A percentile compares a stretch with the other conserved stretches of the same genome.
Evolutionary conservation across 2,888 invertebrate species (phyloP).

Genomic region (Ormyrus labotus): DNA sequence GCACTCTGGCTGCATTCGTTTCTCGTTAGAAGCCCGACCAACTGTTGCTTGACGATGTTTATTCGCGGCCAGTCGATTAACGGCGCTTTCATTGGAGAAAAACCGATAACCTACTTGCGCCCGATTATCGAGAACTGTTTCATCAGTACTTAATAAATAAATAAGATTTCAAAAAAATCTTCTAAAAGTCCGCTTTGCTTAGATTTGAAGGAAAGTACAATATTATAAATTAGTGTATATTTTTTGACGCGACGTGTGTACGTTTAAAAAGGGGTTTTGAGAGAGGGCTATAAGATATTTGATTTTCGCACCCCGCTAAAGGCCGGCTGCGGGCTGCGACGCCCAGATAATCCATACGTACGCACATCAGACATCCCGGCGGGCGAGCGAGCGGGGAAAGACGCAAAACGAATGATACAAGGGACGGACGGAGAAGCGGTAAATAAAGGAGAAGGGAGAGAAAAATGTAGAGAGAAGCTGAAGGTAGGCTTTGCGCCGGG

Average conservation of each 20-base stretch:
- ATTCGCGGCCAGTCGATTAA: slow-evolving; percentile 18
- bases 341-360: slow-evolving; percentile 69
- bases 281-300: slow-evolving; percentile 16
- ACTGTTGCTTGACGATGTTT: slow-evolving; percentile 34
- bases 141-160: neutral
- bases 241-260: neutral
- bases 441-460: slow-evolving; percentile 57
- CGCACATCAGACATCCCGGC: slow-evolving; percentile 53
- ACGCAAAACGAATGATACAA: slow-evolving; percentile 59
- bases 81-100: neutral
- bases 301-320: slow-evolving; percentile 58
- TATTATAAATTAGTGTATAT: neutral
- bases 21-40: slow-evolving; percentile 37
- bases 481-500: slow-evolving; percentile 32
- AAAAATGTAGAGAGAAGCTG: slow-evolving; percentile 43
- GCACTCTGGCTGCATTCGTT: no score
- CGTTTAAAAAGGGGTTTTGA: neutral
- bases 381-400: slow-evolving; percentile 26
- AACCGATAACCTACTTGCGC: no score
- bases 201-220: neutral
- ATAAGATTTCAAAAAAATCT: neutral
- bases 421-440: slow-evolving; percentile 53
- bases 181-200: neutral
- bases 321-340: slow-evolving; percentile 68
- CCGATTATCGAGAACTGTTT: neutral